A percentile compares a stretch with the other conserved stretches of the same genome.
Conservation (phyloP, 35 echinoderm and acorn worm genomes). For the Lytechinus pictus region DNA sequence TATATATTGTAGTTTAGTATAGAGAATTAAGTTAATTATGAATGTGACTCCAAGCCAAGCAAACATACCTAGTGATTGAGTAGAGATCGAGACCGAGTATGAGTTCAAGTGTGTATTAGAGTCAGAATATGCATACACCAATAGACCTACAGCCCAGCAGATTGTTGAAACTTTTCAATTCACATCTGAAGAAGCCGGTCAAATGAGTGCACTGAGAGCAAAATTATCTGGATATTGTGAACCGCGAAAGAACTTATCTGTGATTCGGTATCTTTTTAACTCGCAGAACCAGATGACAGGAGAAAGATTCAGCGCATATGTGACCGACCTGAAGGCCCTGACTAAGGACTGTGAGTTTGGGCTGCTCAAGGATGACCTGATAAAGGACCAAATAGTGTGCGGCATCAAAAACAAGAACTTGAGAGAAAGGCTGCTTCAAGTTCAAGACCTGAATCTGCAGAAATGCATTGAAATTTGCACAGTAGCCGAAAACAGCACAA, state of each 20-base stretch:
- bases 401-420: neutral
- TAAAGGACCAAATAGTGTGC: neutral
- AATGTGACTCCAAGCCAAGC: no score
- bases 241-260: slow-evolving; percentile 51
- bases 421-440: slow-evolving; percentile 25
- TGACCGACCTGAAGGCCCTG: slow-evolving; percentile 34
- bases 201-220: neutral
- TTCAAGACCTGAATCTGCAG: slow-evolving; percentile 25
- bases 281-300: slow-evolving; percentile 34
- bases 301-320: slow-evolving; percentile 55
- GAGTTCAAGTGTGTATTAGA: no score
- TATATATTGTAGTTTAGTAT: no score
- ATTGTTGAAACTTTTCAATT: neutral
- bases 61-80: no score
- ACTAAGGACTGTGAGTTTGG: slow-evolving; percentile 59
- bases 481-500: neutral
- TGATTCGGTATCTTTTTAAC: slow-evolving; percentile 68
- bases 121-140: no score
- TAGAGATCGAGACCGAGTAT: no score
- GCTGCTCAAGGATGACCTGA: neutral
- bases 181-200: neutral
- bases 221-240: slow-evolving; percentile 49
- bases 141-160: slow-evolving; percentile 1
- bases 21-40: no score
- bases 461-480: slow-evolving; percentile 50